Conservation (phyloP, 2,113 vertebrate species). For the Diadophis punctatus region DNA sequence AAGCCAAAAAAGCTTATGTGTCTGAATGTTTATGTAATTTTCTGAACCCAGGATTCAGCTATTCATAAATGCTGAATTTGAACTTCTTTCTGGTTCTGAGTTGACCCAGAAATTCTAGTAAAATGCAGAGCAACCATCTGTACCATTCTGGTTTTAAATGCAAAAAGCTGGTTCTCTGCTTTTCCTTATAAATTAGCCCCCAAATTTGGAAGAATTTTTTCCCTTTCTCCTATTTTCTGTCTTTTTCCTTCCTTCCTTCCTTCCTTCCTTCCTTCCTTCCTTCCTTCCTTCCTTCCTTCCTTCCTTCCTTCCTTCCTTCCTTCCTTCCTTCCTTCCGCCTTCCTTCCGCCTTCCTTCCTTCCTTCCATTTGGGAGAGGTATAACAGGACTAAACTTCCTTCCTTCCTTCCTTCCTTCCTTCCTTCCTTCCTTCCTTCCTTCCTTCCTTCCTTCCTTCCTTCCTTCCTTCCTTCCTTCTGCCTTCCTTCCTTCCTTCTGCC, state of each 20-base stretch:
- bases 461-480: conserved; percentile 56
- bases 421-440: not conserved
- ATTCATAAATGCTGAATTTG: not conserved
- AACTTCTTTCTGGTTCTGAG: not conserved
- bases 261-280: not conserved
- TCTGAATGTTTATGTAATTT: not conserved
- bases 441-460: not conserved
- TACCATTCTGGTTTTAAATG: conserved; percentile 24
- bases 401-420: conserved; percentile 46
- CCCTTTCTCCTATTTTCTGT: not conserved
- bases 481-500: too few relatives aligned
- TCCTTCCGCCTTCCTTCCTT: not conserved
- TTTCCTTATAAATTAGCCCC: not conserved
- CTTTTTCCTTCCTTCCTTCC: not conserved
- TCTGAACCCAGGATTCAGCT: not conserved
- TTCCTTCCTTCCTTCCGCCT: too few relatives aligned
- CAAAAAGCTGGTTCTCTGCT: not conserved
- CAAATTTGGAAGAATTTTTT: not conserved
- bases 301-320: conserved; percentile 40
- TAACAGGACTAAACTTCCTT: too few relatives aligned
- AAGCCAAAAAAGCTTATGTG: not conserved
- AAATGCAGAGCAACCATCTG: not conserved
- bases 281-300: conserved; percentile 28
- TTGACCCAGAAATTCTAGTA: not conserved
- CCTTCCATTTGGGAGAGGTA: too few relatives aligned